Evolutionary conservation across 2,797 vertebrate genomes (phyloP), one percentile per base, ranked within the genome.

Genomic region (Rhyacichthys aspro): DNA sequence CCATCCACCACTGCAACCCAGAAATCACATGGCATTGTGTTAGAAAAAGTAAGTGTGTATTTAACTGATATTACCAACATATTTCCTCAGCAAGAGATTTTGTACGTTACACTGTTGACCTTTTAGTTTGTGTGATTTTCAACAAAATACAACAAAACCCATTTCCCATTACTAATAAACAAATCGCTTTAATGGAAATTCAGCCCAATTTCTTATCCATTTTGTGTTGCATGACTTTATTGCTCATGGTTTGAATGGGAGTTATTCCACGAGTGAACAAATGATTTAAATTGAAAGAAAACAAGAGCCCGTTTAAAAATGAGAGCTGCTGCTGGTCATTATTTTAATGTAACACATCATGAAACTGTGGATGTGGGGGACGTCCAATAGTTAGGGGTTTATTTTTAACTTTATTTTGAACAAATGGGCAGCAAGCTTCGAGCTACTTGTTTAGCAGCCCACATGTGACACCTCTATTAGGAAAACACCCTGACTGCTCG

Each of bases 271-370:
- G 15, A 8, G 23, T 12, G 11, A 63, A 63, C 55, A 76, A 63
- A 71, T 66, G 28, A 74, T 63, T 73, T 37, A 79, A 77, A 55
- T 53, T 59, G 58, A 42, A 72, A 70, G 64, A 59, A 72, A 79
- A 84, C 52, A 38, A 8, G 42, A 44, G 45, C 66, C 81, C 42
- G 70, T 78, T 82, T 80, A 63, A 82, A 46, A 39, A 60, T 59
- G 63, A 43, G 55, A 63, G 38, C 28, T 67, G 63, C 60, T 10
- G 34, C 74, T 74, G 84, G 83, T 85, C 83, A 89, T 90, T 90
- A 88, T 78, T 83, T 82, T 89, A n/a, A n/a, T n/a, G 81, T 85
- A 87, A 88, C 86, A 89, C 82, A 80, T 89, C 75, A 79, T 54
- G 69, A 73, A 74, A 83, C 81, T 82, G 79, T 67, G 78, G 71